Percentiles rank a stretch among this genome's conserved stretches.
phyloP scores from a whole-genome alignment of 92 coral and sea anemone species.

The Parazoanthus darwini region DNA sequence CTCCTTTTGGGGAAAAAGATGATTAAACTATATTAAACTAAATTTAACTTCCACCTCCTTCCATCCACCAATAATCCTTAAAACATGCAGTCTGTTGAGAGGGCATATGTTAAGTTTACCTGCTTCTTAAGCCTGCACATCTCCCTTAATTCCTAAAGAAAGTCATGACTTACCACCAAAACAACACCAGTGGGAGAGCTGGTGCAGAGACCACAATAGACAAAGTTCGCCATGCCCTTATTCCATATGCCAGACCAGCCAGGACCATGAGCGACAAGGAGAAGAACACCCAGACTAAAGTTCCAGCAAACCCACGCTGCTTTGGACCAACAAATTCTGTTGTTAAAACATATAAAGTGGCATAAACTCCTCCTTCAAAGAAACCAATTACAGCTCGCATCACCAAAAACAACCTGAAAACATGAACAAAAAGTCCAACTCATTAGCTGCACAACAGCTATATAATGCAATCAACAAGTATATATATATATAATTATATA shows the following conservation, averaged over 20 bases:
- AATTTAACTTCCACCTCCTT: no score
- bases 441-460: no score
- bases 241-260: slow-evolving; percentile 85
- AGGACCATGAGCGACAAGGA: slow-evolving; percentile 68
- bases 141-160: not conserved
- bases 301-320: slow-evolving; percentile 86
- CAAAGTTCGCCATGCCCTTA: slow-evolving; percentile 85
- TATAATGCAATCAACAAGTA: no score
- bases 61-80: no score
- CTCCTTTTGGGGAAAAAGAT: no score
- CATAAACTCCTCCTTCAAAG: slow-evolving; percentile 88
- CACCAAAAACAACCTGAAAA: slow-evolving; percentile 72
- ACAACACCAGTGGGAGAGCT: slow-evolving; percentile 70
- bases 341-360: slow-evolving; percentile 82
- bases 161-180: slow-evolving; percentile 81
- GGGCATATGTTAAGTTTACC: no score
- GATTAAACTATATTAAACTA: no score
- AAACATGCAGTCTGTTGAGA: no score
- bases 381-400: slow-evolving; percentile 82
- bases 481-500: no score
- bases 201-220: slow-evolving; percentile 92
- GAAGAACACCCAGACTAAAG: slow-evolving; percentile 86
- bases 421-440: not conserved
- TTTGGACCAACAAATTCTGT: slow-evolving; percentile 98
- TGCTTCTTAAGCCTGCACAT: not conserved